Evolutionary conservation across 2,888 invertebrate species (phyloP), one percentile per base, ranked within the genome.

Genomic region (Liopterus haemorrhoidalis): DNA sequence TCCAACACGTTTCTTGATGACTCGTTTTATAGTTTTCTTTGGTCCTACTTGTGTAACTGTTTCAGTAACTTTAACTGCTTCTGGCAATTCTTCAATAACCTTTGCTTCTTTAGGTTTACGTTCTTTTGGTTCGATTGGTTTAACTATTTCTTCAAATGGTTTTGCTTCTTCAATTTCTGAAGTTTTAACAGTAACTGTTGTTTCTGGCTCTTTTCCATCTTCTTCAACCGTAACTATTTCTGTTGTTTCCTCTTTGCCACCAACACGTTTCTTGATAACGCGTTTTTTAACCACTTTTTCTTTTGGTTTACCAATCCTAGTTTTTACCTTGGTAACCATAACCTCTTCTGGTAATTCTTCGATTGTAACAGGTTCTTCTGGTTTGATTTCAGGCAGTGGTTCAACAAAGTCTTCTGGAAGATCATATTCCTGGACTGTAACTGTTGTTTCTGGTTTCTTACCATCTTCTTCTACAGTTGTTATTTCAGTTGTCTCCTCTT

Each of bases 201-300:
- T 66, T 42, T 71, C 50, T 37, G 69, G 57, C 55, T 44, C 52
- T 41, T 63, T 54, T 25, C 60, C 56, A 4, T 68, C 64, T 46
- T 66, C 64, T 51, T 69, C 64, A 6, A 60, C 57, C 9, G 58
- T 66, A 2, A 63, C 52, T 45, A 66, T 60, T 56, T 70, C n/a
- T 52, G 63, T 55, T 49, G 67, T 52, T 54, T 60, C 51, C 20
- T 64, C 38, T 14, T 56, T 56, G 5, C 54, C 55, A 9, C 59
- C 61, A 19, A 60, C 53, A 48, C 62, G 57, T 53, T 62, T 57
- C 43, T 64, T 65, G 5, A 62, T 64, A 0, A 63, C 54, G 3
- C 63, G 57, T 42, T 65, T 68, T 52, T 54, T 60, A 15, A 57
- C 58, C 21, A 57, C 57, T 42, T 45, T 57, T 47, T 53, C 55